Conservation (phyloP, 2,113 vertebrate genomes). For the Laterallus jamaicensis region DNA sequence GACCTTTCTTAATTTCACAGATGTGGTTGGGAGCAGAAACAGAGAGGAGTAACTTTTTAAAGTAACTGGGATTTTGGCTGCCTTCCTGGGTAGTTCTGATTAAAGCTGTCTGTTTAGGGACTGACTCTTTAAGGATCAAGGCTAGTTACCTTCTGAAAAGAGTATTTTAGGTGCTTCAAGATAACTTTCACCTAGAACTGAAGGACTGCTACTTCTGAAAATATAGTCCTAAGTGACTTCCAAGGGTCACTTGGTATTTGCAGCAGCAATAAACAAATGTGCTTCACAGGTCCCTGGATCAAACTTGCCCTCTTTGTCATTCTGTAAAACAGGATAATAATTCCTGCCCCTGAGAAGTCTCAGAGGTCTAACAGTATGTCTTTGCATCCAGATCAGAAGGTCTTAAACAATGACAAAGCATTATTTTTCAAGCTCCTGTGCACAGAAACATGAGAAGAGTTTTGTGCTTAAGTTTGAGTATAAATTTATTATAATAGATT, state of each 20-base stretch:
- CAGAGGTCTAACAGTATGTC: background rate
- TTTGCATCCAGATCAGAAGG: background rate
- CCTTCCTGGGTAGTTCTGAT: background rate
- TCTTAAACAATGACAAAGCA: background rate
- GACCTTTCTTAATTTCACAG: background rate
- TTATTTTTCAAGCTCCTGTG: background rate
- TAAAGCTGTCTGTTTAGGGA: background rate
- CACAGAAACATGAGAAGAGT: background rate
- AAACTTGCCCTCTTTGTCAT: background rate
- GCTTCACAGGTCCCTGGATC: background rate
- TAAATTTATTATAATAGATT: background rate
- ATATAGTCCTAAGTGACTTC: background rate
- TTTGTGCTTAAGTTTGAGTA: background rate
- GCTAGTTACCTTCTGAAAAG: background rate
- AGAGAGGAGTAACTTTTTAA: background rate
- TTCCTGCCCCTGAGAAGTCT: background rate
- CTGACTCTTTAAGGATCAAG: background rate
- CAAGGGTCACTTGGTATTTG: background rate
- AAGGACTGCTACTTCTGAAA: background rate
- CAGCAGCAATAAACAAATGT: background rate
- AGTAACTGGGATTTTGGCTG: background rate
- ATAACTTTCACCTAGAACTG: background rate
- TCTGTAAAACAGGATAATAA: background rate
- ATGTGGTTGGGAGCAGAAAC: background rate
- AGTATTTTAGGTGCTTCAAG: background rate